These are phyloP conservation scores for Synchiropus splendidus DNA, from an alignment of 2,113 vertebrate species.

Conservation along the genomic window DNA sequence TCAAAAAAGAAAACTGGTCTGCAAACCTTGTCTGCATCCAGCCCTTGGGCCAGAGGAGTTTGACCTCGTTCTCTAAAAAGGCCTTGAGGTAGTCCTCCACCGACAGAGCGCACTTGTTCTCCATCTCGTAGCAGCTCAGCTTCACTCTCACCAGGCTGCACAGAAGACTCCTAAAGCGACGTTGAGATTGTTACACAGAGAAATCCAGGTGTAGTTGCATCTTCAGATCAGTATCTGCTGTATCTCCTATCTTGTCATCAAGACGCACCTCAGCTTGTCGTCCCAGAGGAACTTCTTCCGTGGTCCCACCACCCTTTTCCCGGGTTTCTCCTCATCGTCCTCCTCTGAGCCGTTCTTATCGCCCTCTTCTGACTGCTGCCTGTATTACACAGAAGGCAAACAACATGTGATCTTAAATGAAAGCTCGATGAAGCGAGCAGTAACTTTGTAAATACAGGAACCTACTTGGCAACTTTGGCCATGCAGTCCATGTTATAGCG, in stretches of 20 bases:
- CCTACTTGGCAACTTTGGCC: conserved; percentile 86
- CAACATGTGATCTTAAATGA: too few species aligned
- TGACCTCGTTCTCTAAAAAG: conserved; percentile 97
- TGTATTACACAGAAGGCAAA: conserved; percentile 49
- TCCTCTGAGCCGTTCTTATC: conserved; percentile 93
- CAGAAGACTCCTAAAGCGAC: conserved; percentile 64
- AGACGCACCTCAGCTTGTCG: conserved; percentile 87
- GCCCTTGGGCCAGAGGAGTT: conserved; percentile 97
- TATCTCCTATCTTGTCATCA: too few species aligned
- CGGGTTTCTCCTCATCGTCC: conserved; percentile 94
- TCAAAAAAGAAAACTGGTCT: conserved; percentile 4
- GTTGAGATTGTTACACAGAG: too few species aligned
- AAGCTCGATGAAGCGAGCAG: background rate
- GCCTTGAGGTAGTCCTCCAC: conserved; percentile 98
- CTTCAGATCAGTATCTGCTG: too few species aligned
- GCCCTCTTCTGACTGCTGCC: conserved; percentile 85
- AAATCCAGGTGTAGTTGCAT: too few species aligned
- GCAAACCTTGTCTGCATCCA: conserved; percentile 95
- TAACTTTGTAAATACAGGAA: background rate
- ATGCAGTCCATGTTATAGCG: conserved; percentile 94
- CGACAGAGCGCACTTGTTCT: conserved; percentile 88
- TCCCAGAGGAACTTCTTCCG: conserved; percentile 97
- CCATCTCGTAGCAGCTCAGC: conserved; percentile 92
- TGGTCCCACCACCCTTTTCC: conserved; percentile 90
- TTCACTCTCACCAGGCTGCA: conserved; percentile 94